These are phyloP conservation scores for Lepus timidus DNA, from an alignment of 2,113 vertebrate species.

Conservation along the genomic window DNA sequence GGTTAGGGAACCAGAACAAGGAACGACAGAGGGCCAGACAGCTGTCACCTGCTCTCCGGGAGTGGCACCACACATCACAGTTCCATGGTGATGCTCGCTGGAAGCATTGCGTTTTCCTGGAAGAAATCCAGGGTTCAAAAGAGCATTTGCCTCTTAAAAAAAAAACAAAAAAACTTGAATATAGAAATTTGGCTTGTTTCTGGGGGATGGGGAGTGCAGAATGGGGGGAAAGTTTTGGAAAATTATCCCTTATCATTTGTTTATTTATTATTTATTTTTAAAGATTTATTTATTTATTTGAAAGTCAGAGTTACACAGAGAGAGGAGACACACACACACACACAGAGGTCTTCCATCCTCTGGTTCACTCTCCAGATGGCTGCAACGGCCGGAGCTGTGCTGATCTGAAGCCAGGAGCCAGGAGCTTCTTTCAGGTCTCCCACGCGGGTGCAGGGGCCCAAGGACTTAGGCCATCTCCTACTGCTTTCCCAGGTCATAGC, in stretches of 20 bases:
- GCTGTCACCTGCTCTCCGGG: neutral
- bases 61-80: neutral
- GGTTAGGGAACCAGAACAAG: neutral
- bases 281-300: too few species aligned
- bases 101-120: neutral
- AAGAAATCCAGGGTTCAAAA: neutral
- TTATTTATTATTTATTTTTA: neutral
- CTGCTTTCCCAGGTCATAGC: too few species aligned
- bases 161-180: neutral
- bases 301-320: too few species aligned
- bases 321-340: too few species aligned
- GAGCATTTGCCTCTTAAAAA: neutral
- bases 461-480: too few species aligned
- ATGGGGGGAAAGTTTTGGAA: neutral
- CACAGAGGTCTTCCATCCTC: too few species aligned
- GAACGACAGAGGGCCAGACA: constrained; percentile 33
- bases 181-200: neutral
- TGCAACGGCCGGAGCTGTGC: too few species aligned
- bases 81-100: constrained; percentile 7
- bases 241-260: neutral
- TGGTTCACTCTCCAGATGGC: too few species aligned
- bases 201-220: neutral
- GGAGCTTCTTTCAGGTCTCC: too few species aligned
- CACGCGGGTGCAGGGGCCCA: too few species aligned
- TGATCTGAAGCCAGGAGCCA: too few species aligned